These are phyloP conservation scores for Pipistrellus pipistrellus DNA, from an alignment of 2,797 vertebrate genomes.

Conservation along the genomic window DNA sequence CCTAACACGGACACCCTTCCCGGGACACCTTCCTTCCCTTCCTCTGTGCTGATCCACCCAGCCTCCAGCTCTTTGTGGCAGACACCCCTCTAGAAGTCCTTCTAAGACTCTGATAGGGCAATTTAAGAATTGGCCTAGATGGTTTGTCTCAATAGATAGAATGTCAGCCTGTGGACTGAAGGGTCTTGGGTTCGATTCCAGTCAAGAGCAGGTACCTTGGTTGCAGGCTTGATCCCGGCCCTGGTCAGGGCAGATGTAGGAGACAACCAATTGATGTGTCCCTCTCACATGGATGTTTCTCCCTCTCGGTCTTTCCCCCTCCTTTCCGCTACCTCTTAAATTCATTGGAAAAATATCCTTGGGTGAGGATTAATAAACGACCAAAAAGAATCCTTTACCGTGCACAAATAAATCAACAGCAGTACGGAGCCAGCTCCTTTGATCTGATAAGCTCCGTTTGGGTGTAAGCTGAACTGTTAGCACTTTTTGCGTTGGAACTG, in stretches of 20 bases:
- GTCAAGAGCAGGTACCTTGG: no score
- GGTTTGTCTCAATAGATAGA: no score
- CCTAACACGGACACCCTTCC: fast-evolving
- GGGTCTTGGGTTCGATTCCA: no score
- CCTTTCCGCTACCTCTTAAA: no score
- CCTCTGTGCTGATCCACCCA: background rate
- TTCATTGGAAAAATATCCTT: no score
- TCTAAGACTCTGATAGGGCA: background rate
- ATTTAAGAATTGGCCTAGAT: background rate
- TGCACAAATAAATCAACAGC: background rate
- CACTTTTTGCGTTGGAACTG: background rate
- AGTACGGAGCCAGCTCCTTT: background rate
- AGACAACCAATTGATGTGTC: no score
- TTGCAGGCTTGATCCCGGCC: no score
- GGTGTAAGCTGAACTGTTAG: background rate
- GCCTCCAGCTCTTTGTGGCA: background rate
- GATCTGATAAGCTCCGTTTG: conserved; percentile 9
- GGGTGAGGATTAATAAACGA: no score
- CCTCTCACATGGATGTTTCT: no score
- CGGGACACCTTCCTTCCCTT: background rate
- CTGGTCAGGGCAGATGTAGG: no score
- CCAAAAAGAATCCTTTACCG: background rate
- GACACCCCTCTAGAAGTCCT: background rate
- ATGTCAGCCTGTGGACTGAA: no score
- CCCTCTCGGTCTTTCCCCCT: no score